phyloP scores from a whole-genome alignment of 2,113 vertebrate genomes.

The Glaucidium brasilianum region DNA sequence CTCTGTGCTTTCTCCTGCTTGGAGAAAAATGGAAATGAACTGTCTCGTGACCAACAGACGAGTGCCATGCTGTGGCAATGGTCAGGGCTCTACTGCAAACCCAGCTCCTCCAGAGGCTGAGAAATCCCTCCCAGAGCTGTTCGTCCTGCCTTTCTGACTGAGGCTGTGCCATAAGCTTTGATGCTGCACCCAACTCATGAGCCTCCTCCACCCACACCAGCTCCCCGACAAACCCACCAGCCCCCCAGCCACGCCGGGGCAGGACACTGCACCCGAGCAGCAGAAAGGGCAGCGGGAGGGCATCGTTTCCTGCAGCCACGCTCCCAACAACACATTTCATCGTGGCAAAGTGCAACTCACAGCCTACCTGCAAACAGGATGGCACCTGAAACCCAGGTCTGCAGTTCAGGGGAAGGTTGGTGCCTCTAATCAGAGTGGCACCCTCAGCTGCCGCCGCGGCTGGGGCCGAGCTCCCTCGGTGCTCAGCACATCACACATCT shows the following conservation, averaged over 20 bases:
- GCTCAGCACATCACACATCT: too few species aligned
- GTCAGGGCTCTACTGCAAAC: neutral
- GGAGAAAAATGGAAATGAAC: neutral
- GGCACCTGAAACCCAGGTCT: neutral
- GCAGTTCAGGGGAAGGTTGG: neutral
- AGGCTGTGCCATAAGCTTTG: neutral
- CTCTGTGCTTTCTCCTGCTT: neutral
- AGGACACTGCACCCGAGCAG: neutral
- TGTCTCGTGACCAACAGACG: accelerated
- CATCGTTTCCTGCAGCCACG: neutral
- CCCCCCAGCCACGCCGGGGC: neutral
- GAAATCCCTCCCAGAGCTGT: neutral
- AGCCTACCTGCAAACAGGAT: neutral
- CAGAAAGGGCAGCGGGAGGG: neutral
- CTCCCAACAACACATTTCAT: neutral
- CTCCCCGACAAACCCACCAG: accelerated
- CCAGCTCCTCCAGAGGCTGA: neutral
- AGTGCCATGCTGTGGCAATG: too few species aligned
- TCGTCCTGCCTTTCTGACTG: accelerated
- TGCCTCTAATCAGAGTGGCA: neutral
- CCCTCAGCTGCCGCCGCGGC: neutral
- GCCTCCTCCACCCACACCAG: neutral
- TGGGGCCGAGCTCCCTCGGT: neutral
- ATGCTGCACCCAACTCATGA: neutral
- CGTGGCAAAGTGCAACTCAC: neutral